Percentiles rank a stretch among this genome's conserved stretches.
Evolutionary conservation across 2,113 vertebrate genomes (phyloP).

Genomic region (Seriola quinqueradiata): DNA sequence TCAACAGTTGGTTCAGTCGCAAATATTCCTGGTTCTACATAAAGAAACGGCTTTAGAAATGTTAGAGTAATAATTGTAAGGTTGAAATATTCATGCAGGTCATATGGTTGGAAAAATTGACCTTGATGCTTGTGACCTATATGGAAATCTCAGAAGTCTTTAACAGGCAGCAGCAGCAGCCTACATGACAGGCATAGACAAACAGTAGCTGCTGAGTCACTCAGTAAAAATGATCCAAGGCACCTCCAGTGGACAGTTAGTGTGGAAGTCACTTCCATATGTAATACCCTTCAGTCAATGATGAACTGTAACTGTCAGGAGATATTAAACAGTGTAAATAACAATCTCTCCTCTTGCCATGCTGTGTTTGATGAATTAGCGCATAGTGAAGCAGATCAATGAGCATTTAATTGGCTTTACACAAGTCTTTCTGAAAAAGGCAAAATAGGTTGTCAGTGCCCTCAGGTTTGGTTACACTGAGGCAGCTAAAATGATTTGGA

Average conservation of each 20-base stretch:
- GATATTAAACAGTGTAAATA: constrained; percentile 33
- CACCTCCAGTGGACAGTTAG: constrained; percentile 41
- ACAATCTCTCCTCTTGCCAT: background rate
- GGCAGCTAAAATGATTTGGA: too few relatives aligned
- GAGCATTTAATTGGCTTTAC: constrained; percentile 4
- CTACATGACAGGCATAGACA: constrained; percentile 21
- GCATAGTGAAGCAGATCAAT: constrained; percentile 5
- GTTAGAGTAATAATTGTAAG: background rate
- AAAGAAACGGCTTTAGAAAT: background rate
- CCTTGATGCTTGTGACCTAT: background rate
- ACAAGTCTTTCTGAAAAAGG: background rate
- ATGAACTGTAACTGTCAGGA: constrained; percentile 43
- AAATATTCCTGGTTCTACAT: background rate
- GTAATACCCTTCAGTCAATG: constrained; percentile 26
- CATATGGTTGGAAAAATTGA: background rate
- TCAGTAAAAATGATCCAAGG: constrained; percentile 33
- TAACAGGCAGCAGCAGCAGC: background rate
- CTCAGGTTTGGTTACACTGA: too few relatives aligned
- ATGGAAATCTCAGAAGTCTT: constrained; percentile 22
- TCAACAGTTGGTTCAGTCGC: background rate
- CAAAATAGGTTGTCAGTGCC: background rate
- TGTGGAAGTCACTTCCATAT: constrained; percentile 24
- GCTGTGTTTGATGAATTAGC: constrained; percentile 38
- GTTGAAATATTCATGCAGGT: background rate
- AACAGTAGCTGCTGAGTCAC: constrained; percentile 7